Evolutionary conservation across 2,888 invertebrate species (phyloP), one percentile per base, ranked within the genome.

Genomic region (Macrosiphum euphorbiae): DNA sequence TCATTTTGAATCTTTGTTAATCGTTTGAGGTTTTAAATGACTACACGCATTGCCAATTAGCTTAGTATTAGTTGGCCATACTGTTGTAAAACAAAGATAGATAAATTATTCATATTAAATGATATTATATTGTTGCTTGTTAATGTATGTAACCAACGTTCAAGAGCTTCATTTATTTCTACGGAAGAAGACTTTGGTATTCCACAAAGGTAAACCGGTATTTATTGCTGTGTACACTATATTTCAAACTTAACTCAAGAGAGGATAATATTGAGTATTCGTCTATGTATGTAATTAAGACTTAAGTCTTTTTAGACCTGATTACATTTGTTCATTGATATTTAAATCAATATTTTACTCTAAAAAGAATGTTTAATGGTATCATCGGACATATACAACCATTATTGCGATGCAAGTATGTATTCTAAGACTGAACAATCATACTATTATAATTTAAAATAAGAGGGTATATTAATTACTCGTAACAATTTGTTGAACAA

Each of bases 291-390:
- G 4, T n/a, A 28, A 7, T 58, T 58, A 7, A 61, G 28, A 61
- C 61, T 61, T 28, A 61, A 61, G 28, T 11, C 3, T 61, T 61
- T 61, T 26, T 20, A 67, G n/a, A n/a, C 4, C n/a, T n/a, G 67
- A n/a, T 67, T 3, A n/a, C 13, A 67, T 13, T n/a, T 67, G 0
- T 67, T 16, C 67, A 67, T 13, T 61, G 61, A 28, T 61, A 61
- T 61, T 61, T 61, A 61, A 61, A 61, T 67, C 67, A 67, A 67
- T 67, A 67, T n/a, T 67, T n/a, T 67, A n/a, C 67, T n/a, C n/a
- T n/a, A 67, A 58, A n/a, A 13, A 67, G n/a, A 67, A 67, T 1
- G n/a, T n/a, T 61, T 61, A 61, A 61, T n/a, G 5, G 5, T 10
- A 35, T 35, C 78, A 78, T 16, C 67, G 4, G 1, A 67, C 13